These are phyloP conservation scores for Sarcophaga carnaria DNA, from an alignment of 2,888 invertebrate species.

Conservation along the genomic window DNA sequence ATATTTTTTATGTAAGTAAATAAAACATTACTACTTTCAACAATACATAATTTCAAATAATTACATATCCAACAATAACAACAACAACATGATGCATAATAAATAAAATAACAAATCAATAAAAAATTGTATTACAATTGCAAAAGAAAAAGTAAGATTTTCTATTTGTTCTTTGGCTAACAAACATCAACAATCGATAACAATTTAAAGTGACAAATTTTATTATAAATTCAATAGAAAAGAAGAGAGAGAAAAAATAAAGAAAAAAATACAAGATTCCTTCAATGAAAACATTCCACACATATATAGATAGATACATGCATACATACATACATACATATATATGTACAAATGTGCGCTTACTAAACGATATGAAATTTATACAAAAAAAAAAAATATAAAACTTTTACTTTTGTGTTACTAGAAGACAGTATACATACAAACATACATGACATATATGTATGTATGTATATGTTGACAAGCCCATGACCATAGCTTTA, in stretches of 20 bases:
- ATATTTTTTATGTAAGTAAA: too few species aligned
- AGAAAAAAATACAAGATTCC: background rate
- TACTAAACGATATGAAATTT: too few species aligned
- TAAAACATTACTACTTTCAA: too few species aligned
- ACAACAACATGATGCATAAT: too few species aligned
- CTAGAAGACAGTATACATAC: conserved; percentile 29
- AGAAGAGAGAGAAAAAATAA: background rate
- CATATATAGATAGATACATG: background rate
- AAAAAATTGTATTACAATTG: background rate
- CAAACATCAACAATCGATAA: conserved; percentile 32
- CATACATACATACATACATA: too few species aligned
- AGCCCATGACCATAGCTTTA: background rate
- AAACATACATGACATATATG: background rate
- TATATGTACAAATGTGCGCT: too few species aligned
- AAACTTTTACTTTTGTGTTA: conserved; percentile 65
- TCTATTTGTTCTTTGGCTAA: conserved; percentile 3
- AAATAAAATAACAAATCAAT: conserved; percentile 3
- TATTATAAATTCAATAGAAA: conserved; percentile 14
- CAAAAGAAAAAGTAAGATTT: background rate
- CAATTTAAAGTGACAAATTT: conserved; percentile 39
- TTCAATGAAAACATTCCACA: too few species aligned
- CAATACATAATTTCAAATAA: too few species aligned
- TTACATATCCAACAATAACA: too few species aligned
- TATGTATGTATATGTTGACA: background rate
- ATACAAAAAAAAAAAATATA: conserved; percentile 25